Evolutionary conservation across 2,113 vertebrate species (phyloP), one percentile per base, ranked within the genome.

Genomic region (Trichomycterus rosablanca): DNA sequence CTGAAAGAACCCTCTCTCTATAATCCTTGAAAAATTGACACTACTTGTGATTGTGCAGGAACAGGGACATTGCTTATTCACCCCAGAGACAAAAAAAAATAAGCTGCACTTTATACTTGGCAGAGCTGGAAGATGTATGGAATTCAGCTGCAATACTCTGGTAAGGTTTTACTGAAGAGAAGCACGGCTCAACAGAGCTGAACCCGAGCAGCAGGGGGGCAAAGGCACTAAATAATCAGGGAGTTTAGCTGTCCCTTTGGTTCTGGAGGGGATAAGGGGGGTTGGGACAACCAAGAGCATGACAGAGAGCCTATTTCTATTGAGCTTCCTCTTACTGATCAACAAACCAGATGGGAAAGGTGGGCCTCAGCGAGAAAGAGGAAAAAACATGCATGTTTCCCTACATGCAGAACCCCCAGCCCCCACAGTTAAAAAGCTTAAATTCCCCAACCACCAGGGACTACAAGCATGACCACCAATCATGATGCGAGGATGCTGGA

Each of bases 301-400:
- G 42, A 61, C 59, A 61, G 42, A 40, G 15, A 22, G 3, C 12
- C 54, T 76, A 70, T 67, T 73, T 70, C 67, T 73, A 72, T 61
- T 63, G 35, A 44, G 40, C 43, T 71, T 68, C 60, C 60, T 62
- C 62, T 51, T 37, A 55, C 43, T 54, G 39, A 63, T 62, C 55
- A 73, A 73, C 63, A 59, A 57, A 24, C 54, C 55, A 54, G 59
- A 37, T 54, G 56, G 64, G 64, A 62, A 16, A 51, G 60, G 22
- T 24, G 12, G n/a, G 9, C 5, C 15, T 20, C n/a, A 60, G 14
- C 20, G n/a, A 44, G 19, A 4, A 4, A 1, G 24, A 2, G 12
- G 16, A n/a, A 28, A 5, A 42, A 3, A 63, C 23, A 57, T 2
- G 18, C 3, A 26, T 2, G 16, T 24, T 42, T 64, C 3, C 7